Evolutionary conservation across 1,140 invertebrate species (phyloP), one percentile per base, ranked within the genome.

Genomic region (Caerostris darwini): DNA sequence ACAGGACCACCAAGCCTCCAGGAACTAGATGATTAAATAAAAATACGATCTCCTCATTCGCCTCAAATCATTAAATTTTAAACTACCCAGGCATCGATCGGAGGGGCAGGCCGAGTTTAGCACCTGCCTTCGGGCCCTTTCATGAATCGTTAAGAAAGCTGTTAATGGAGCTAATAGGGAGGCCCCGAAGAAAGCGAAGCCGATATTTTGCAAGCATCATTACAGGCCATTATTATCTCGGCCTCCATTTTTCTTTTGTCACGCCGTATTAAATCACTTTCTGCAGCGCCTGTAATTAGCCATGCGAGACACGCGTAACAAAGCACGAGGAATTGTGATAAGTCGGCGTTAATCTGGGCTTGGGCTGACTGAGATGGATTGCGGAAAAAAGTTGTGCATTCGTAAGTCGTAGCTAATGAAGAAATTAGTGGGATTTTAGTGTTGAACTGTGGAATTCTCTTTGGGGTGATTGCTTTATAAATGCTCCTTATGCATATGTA

Each of bases 121-220:
- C 69, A 77, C 69, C 69, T 77, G 69, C 69, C 69, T 10, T 50
- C 19, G 5, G 69, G 69, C 19, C 69, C 69, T 77, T 77, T 77
- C 34, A 77, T 50, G 69, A 77, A 77, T 77, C 69, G 69, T 77
- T 77, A 77, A 77, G 69, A 77, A 77, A 77, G 50, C 69, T 53
- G 69, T 77, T 77, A 77, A 77, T 34, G 69, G 34, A 19, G 50
- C 69, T 77, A 77, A 77, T 34, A 34, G 69, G n/a, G 34, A 34
- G 7, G 34, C 12, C 34, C 69, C 69, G 50, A 77, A 77, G 69
- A 77, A 77, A 77, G 69, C 7, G 19, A 77, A 77, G 69, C 69
- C 69, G 69, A 77, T 77, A 77, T 77, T 77, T 77, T 77, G 69
- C 69, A 77, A 77, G 69, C 69, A 77, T 34, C 69, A 77, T 77